Percentiles rank a stretch among this genome's conserved stretches.
Conservation (phyloP, 1,140 invertebrate species). For the Drosophila mayri region DNA sequence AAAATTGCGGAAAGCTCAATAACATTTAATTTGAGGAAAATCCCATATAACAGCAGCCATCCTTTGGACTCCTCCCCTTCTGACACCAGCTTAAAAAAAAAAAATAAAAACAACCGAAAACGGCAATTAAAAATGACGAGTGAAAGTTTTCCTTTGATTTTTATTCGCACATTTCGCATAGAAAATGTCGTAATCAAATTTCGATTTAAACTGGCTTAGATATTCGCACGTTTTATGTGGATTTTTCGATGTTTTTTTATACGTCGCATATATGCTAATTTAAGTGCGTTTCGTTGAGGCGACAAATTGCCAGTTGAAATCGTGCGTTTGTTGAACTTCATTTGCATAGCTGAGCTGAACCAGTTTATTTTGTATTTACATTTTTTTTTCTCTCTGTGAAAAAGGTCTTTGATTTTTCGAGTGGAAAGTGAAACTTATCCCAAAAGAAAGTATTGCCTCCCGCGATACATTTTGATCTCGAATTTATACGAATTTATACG, state of each 20-base stretch:
- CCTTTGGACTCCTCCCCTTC: slow-evolving; percentile 35
- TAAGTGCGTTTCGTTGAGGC: slow-evolving; percentile 64
- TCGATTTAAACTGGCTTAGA: slow-evolving; percentile 56
- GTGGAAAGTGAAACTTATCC: slow-evolving; percentile 68
- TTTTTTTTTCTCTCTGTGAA: neutral
- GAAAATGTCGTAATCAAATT: slow-evolving; percentile 62
- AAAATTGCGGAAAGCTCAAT: slow-evolving; percentile 46
- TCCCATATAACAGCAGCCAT: slow-evolving; percentile 20
- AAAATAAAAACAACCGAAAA: slow-evolving; percentile 16
- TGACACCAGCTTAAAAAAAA: slow-evolving; percentile 1
- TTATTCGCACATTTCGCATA: slow-evolving; percentile 43
- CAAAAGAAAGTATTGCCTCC: slow-evolving; percentile 67
- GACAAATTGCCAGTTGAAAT: slow-evolving; percentile 72
- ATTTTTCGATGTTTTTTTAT: slow-evolving; percentile 15
- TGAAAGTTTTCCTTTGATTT: slow-evolving; percentile 66
- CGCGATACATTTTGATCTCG: slow-evolving; percentile 14
- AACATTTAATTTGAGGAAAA: slow-evolving; percentile 48
- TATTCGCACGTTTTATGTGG: slow-evolving; percentile 64
- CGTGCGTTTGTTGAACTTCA: slow-evolving; percentile 73
- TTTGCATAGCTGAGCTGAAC: slow-evolving; percentile 72
- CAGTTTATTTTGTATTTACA: slow-evolving; percentile 50
- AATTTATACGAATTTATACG: slow-evolving; percentile 11
- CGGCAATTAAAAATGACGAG: slow-evolving; percentile 69
- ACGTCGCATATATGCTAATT: slow-evolving; percentile 55
- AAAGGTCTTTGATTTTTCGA: slow-evolving; percentile 36